Evolutionary conservation across 2,797 vertebrate species (phyloP).

Genomic region (Pagetopsis macropterus): DNA sequence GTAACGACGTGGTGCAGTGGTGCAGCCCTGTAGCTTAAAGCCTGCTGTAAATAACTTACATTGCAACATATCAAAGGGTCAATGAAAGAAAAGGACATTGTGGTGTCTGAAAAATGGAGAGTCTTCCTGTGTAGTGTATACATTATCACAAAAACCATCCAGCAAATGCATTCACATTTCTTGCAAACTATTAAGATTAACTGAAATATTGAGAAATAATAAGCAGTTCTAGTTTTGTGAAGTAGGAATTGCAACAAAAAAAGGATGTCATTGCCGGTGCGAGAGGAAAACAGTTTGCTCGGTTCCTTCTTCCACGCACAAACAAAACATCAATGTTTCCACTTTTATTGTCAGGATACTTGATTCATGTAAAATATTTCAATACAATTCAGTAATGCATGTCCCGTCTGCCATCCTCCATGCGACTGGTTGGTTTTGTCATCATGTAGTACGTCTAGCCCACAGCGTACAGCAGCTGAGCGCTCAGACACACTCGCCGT

Average conservation of each 20-base stretch:
- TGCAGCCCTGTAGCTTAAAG: background rate
- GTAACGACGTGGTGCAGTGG: background rate
- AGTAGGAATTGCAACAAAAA: background rate
- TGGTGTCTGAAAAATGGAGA: background rate
- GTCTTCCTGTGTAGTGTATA: background rate
- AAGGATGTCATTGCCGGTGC: background rate
- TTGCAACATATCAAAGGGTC: background rate
- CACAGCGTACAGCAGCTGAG: constrained; percentile 86
- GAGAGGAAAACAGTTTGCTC: background rate
- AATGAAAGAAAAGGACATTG: background rate
- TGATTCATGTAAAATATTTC: constrained; percentile 99
- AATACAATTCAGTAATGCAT: constrained; percentile 99
- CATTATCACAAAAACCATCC: background rate
- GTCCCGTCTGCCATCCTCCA: constrained; percentile 89
- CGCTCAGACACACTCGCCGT: constrained; percentile 79
- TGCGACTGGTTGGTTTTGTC: constrained; percentile 79
- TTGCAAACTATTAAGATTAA: background rate
- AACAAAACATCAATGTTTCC: constrained; percentile 83
- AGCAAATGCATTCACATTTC: background rate
- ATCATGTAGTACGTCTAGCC: constrained; percentile 92
- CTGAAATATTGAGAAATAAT: constrained; percentile 8
- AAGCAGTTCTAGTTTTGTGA: background rate
- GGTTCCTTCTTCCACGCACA: constrained; percentile 2
- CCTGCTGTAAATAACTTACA: background rate
- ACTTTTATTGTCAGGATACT: constrained; percentile 98